A percentile compares a stretch with the other conserved stretches of the same genome.
Evolutionary conservation across 2,113 vertebrate species (phyloP).

Genomic region (Deroptyus accipitrinus): DNA sequence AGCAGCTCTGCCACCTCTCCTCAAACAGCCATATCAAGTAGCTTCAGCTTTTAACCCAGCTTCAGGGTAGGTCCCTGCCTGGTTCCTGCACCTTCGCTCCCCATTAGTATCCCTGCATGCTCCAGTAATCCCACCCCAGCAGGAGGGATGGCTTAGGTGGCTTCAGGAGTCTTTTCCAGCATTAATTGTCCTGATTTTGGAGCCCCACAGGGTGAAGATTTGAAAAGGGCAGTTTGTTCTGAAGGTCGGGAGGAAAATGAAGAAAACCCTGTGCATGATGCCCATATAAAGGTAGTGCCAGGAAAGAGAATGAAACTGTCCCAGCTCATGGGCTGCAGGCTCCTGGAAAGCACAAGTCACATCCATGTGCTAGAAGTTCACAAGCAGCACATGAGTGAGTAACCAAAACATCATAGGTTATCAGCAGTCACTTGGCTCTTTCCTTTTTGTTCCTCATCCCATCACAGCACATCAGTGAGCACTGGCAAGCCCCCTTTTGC

Average conservation of each 20-base stretch:
- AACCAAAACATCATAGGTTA: not conserved
- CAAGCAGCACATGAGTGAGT: no score
- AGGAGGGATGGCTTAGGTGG: not conserved
- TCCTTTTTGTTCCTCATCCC: not conserved
- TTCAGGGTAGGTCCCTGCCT: not conserved
- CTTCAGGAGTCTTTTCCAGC: slow-evolving; percentile 26
- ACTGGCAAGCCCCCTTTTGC: fast-evolving
- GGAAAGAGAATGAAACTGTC: not conserved
- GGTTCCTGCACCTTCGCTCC: not conserved
- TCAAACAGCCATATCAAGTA: not conserved
- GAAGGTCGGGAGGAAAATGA: not conserved
- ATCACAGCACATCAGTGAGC: fast-evolving
- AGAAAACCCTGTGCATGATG: fast-evolving
- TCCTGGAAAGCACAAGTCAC: not conserved
- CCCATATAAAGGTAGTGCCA: not conserved
- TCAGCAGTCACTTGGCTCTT: not conserved
- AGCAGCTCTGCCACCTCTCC: not conserved
- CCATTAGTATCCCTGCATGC: not conserved
- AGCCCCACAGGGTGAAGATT: not conserved
- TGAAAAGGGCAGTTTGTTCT: not conserved
- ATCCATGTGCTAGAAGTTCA: fast-evolving
- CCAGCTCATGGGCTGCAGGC: not conserved
- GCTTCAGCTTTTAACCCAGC: not conserved
- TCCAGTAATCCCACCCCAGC: not conserved
- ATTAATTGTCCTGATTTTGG: slow-evolving; percentile 40